Percentiles rank a stretch among this genome's conserved stretches.
These are phyloP conservation scores for Anas bernieri DNA, from an alignment of 2,797 vertebrate species.

Conservation along the genomic window DNA sequence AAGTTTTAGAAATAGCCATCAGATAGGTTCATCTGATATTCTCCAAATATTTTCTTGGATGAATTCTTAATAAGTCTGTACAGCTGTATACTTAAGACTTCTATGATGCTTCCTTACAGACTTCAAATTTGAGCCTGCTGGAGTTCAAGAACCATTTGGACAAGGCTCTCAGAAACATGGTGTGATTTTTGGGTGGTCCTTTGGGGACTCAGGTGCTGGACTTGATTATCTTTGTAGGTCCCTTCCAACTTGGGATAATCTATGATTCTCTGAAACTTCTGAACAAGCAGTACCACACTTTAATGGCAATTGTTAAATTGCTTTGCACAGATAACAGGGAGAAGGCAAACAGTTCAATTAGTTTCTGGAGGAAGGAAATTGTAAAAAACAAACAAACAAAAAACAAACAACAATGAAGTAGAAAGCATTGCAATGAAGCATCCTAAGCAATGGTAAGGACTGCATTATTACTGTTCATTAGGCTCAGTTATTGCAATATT, in stretches of 20 bases:
- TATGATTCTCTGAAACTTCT: background rate
- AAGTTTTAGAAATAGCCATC: background rate
- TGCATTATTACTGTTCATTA: background rate
- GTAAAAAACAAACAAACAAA: background rate
- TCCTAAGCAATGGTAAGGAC: background rate
- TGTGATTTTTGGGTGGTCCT: too few species aligned
- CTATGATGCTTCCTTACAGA: background rate
- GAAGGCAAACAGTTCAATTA: background rate
- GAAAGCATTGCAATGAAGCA: background rate
- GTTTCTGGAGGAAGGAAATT: background rate
- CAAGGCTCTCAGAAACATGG: too few species aligned
- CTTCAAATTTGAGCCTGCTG: background rate
- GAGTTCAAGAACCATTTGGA: too few species aligned
- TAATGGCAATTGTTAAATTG: background rate
- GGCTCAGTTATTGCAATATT: background rate
- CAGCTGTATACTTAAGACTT: background rate
- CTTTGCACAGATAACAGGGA: background rate
- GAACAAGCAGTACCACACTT: background rate
- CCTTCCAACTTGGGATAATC: too few species aligned
- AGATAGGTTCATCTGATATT: background rate
- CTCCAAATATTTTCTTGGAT: rapidly evolving
- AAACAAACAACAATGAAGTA: background rate
- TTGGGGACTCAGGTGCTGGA: too few species aligned
- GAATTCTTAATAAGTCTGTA: background rate
- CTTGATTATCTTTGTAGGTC: too few species aligned